A percentile compares a stretch with the other conserved stretches of the same genome.
phyloP scores from a whole-genome alignment of 2,113 vertebrate species.

The Thomomys bottae region DNA sequence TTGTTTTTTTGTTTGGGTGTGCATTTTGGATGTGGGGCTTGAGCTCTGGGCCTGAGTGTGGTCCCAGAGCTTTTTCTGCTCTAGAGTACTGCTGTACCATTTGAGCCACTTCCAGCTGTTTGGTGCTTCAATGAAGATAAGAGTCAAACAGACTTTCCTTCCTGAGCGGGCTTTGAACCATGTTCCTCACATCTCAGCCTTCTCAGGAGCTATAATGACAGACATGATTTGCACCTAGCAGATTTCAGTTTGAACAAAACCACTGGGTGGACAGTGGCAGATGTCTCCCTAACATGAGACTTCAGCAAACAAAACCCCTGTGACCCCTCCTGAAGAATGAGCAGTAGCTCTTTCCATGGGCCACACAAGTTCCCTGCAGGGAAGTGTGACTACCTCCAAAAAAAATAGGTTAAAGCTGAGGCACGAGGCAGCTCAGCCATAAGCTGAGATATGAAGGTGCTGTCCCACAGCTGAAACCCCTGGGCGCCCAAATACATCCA shows the following conservation, averaged over 20 bases:
- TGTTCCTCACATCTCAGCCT: too few species aligned
- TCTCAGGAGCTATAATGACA: too few species aligned
- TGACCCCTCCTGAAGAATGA: neutral
- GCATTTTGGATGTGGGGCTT: too few species aligned
- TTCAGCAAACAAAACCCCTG: neutral
- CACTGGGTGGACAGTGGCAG: neutral
- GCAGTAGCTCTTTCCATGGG: neutral
- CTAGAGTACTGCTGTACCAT: too few species aligned
- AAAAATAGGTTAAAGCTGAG: neutral
- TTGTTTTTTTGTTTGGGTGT: too few species aligned
- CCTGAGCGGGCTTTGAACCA: too few species aligned
- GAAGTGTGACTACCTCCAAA: neutral
- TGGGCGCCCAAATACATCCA: neutral
- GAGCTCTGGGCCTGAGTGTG: too few species aligned
- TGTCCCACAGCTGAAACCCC: neutral
- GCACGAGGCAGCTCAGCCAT: neutral
- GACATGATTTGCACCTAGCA: too few species aligned
- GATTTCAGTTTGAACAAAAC: neutral
- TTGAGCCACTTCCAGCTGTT: too few species aligned
- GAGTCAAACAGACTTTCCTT: too few species aligned
- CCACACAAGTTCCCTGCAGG: rapidly evolving
- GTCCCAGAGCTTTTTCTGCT: too few species aligned
- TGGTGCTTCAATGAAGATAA: too few species aligned
- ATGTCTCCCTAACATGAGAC: neutral
- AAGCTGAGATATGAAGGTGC: neutral